phyloP scores from a whole-genome alignment of 2,797 vertebrate genomes.

The Rhadinocentrus ornatus region DNA sequence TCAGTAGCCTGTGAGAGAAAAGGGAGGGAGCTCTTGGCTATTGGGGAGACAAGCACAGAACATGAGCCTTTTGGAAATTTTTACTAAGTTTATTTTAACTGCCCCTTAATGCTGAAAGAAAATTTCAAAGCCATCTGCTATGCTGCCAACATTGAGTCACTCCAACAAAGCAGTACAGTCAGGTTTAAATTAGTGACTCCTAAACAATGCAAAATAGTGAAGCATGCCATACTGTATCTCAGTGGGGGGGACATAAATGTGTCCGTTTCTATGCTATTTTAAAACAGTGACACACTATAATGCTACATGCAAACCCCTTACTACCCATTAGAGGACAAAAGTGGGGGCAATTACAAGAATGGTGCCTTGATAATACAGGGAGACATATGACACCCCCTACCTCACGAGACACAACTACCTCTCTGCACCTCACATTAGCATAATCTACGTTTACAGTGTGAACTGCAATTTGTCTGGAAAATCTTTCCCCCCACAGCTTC shows the following conservation, averaged over 20 bases:
- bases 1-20: slow-evolving; percentile 36
- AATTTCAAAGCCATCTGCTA: slow-evolving; percentile 50
- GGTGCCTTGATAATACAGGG: slow-evolving; percentile 59
- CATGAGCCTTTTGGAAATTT: slow-evolving; percentile 34
- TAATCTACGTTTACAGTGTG: slow-evolving; percentile 74
- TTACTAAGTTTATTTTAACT: slow-evolving; percentile 32
- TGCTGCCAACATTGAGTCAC: slow-evolving; percentile 32
- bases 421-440: slow-evolving; percentile 72
- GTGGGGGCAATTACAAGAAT: slow-evolving; percentile 64
- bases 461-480: slow-evolving; percentile 80
- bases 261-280: slow-evolving; percentile 38
- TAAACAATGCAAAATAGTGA: slow-evolving; percentile 38
- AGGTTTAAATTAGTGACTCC: slow-evolving; percentile 43
- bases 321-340: slow-evolving; percentile 62
- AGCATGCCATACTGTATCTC: slow-evolving; percentile 22
- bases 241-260: slow-evolving; percentile 21
- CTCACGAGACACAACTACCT: slow-evolving; percentile 59
- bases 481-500: slow-evolving; percentile 67
- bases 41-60: slow-evolving; percentile 50
- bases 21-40: slow-evolving; percentile 31
- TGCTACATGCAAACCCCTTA: slow-evolving; percentile 34
- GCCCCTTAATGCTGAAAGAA: slow-evolving; percentile 11
- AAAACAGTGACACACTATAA: slow-evolving; percentile 48
- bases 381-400: slow-evolving; percentile 57
- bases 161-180: slow-evolving; percentile 28